A percentile compares a stretch with the other conserved stretches of the same genome.
Evolutionary conservation across 2,113 vertebrate genomes (phyloP).

Genomic region (Trichomycterus rosablanca): DNA sequence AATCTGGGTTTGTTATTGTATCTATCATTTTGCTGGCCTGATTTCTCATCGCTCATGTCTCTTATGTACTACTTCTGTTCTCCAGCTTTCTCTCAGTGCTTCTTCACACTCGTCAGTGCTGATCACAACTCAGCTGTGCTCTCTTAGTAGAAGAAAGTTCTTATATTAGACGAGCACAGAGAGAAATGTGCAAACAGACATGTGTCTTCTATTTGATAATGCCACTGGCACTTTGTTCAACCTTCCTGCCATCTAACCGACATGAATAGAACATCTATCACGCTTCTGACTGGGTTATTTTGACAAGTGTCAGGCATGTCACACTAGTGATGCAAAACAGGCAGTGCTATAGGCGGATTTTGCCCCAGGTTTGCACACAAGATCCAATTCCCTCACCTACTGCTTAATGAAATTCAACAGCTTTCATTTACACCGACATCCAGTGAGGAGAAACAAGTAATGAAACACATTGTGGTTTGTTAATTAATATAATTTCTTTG

Average conservation of each 20-base stretch:
- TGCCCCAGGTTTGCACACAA: no score
- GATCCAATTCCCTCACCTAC: no score
- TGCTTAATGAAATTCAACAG: no score
- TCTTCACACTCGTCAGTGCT: not conserved
- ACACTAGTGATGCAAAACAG: no score
- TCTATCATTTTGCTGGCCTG: slow-evolving; percentile 4
- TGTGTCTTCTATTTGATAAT: slow-evolving; percentile 12
- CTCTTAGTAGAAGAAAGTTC: slow-evolving; percentile 19
- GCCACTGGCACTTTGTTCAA: slow-evolving; percentile 25
- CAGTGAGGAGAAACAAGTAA: no score
- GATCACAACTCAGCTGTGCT: slow-evolving; percentile 30
- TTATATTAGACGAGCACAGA: slow-evolving; percentile 25
- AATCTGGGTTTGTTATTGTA: no score
- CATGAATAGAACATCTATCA: not conserved
- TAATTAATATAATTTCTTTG: no score
- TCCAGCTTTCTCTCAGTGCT: not conserved
- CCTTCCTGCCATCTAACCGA: not conserved
- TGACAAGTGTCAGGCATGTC: not conserved
- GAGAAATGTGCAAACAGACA: slow-evolving; percentile 13
- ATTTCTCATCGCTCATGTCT: slow-evolving; percentile 7
- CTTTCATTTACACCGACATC: no score
- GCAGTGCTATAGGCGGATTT: no score
- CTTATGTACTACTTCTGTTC: slow-evolving; percentile 8
- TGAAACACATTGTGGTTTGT: no score
- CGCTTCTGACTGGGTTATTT: not conserved